Conservation (phyloP, 2,888 invertebrate species). For the Cheilosia soror region DNA sequence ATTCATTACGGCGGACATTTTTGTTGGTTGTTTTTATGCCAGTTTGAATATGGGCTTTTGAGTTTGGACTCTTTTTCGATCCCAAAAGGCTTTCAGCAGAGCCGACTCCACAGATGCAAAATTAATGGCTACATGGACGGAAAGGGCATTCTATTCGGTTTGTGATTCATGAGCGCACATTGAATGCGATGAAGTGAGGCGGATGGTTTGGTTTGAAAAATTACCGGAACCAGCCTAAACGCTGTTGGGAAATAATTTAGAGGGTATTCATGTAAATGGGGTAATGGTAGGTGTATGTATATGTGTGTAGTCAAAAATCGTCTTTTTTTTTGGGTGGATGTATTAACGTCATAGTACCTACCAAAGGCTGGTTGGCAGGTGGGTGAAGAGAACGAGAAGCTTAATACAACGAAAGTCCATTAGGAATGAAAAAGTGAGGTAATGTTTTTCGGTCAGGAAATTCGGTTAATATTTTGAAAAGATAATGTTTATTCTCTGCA, state of each 20-base stretch:
- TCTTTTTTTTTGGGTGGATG: conserved; percentile 2
- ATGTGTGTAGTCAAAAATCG: neutral
- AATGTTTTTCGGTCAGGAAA: conserved; percentile 33
- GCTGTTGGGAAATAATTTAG: conserved; percentile 55
- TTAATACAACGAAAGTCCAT: conserved; percentile 62
- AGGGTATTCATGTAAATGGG: conserved; percentile 62
- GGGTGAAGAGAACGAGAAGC: neutral
- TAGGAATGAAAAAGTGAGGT: conserved; percentile 63
- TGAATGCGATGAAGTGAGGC: conserved; percentile 18
- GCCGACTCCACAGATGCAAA: conserved; percentile 59
- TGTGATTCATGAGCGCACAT: conserved; percentile 30
- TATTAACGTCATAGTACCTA: neutral
- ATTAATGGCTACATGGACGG: conserved; percentile 51
- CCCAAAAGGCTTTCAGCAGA: conserved; percentile 35
- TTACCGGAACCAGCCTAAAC: conserved; percentile 56
- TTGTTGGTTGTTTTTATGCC: conserved; percentile 12
- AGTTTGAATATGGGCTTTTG: conserved; percentile 24
- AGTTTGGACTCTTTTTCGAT: conserved; percentile 5
- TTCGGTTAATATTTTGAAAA: conserved; percentile 8
- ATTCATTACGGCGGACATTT: conserved; percentile 33
- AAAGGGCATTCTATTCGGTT: conserved; percentile 37
- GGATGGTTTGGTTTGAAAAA: conserved; percentile 41
- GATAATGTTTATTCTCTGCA: neutral
- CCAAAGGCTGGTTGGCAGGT: neutral
- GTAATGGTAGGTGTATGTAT: conserved; percentile 40